Evolutionary conservation across 2,797 vertebrate genomes (phyloP).

Genomic region (Catharus ustulatus): DNA sequence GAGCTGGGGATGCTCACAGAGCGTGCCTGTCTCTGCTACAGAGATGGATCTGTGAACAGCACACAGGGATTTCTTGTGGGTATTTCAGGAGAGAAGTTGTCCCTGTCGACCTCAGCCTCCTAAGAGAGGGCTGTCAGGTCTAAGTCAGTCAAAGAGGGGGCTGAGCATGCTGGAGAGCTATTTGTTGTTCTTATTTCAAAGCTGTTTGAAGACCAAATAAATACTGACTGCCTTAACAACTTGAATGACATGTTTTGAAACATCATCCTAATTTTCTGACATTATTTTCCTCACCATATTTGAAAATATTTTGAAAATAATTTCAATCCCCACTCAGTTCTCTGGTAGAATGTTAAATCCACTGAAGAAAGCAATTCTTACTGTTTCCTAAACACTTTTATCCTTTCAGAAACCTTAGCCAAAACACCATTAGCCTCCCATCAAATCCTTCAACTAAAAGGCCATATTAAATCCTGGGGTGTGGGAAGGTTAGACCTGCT

Average conservation of each 20-base stretch:
- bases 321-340: not conserved
- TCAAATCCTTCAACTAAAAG: not conserved
- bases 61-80: not conserved
- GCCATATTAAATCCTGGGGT: not conserved
- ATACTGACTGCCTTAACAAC: not conserved
- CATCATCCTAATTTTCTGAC: not conserved
- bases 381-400: not conserved
- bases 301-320: not conserved
- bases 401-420: not conserved
- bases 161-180: not conserved
- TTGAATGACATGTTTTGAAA: not conserved
- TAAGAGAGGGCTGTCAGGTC: not conserved
- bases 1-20: not conserved
- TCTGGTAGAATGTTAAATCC: no score
- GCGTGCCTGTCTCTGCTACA: not conserved
- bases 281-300: rapidly evolving
- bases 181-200: not conserved
- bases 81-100: not conserved
- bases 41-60: not conserved
- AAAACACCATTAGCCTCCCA: not conserved
- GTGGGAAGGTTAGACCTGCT: not conserved
- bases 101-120: not conserved
- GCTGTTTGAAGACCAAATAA: not conserved
- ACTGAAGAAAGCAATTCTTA: no score
- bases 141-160: not conserved